phyloP scores from a whole-genome alignment of 1,140 invertebrate species.

The Atta colombica region DNA sequence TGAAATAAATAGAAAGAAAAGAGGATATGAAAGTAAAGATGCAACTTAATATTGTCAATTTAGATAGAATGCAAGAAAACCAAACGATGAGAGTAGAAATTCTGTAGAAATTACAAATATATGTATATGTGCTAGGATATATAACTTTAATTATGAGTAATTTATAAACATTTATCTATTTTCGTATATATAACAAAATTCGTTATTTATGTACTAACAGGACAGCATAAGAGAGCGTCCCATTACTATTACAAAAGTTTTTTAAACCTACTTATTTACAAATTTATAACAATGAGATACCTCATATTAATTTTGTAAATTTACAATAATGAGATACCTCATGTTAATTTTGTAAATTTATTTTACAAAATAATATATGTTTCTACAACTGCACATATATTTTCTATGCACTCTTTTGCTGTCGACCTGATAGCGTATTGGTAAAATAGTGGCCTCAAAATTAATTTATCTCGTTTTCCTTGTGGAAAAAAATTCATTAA shows the following conservation, averaged over 20 bases:
- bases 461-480: conserved; percentile 67
- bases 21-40: conserved; percentile 71
- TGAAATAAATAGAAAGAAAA: conserved; percentile 57
- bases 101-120: conserved; percentile 71
- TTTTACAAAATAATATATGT: conserved; percentile 11
- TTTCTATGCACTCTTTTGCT: conserved; percentile 71
- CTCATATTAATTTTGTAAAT: conserved; percentile 19
- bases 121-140: conserved; percentile 74
- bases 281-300: conserved; percentile 10
- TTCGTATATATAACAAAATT: conserved; percentile 75
- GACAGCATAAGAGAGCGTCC: conserved; percentile 66
- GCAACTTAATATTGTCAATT: conserved; percentile 77
- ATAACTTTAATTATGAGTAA: conserved; percentile 72
- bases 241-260: neutral
- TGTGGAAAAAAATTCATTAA: conserved; percentile 51
- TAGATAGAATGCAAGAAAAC: conserved; percentile 64
- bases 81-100: conserved; percentile 59
- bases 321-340: neutral
- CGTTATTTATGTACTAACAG: conserved; percentile 69
- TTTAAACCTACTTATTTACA: neutral
- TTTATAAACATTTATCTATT: conserved; percentile 77
- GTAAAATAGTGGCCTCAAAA: conserved; percentile 51
- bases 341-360: conserved; percentile 37
- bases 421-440: conserved; percentile 48
- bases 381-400: conserved; percentile 33